phyloP scores from a whole-genome alignment of 2,797 vertebrate genomes.

The Cyprinodon diabolis region DNA sequence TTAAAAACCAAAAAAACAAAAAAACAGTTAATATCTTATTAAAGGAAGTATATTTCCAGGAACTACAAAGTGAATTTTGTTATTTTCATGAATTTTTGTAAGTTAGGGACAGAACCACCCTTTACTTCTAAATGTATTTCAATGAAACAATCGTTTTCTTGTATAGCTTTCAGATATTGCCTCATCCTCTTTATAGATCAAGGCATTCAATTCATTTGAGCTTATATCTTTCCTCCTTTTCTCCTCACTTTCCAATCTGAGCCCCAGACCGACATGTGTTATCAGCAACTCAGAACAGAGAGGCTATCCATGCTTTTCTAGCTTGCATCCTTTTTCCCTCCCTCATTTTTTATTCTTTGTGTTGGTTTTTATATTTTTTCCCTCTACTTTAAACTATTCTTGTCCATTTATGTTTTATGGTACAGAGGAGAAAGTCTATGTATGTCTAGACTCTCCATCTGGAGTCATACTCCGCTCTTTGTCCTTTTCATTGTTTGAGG shows the following conservation, averaged over 20 bases:
- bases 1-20: too few relatives aligned
- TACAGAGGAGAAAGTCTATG: conserved; percentile 26
- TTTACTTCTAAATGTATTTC: neutral
- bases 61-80: neutral
- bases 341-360: neutral
- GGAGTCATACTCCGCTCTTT: conserved; percentile 25
- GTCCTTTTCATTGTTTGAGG: conserved; percentile 21
- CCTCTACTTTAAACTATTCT: conserved; percentile 6
- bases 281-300: conserved; percentile 26
- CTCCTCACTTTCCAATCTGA: conserved; percentile 9
- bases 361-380: neutral
- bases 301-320: neutral
- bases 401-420: conserved; percentile 34
- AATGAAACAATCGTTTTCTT: neutral
- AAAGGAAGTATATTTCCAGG: neutral
- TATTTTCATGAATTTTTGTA: neutral
- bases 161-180: conserved; percentile 27
- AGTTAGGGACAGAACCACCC: neutral
- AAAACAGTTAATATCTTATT: too few relatives aligned
- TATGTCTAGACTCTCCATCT: conserved; percentile 23
- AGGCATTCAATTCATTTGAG: conserved; percentile 24
- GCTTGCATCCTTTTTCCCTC: neutral
- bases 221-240: conserved; percentile 12
- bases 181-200: conserved; percentile 25
- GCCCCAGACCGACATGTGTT: conserved; percentile 32